Evolutionary conservation across 2,797 vertebrate species (phyloP).

Genomic region (Chelon labrosus): DNA sequence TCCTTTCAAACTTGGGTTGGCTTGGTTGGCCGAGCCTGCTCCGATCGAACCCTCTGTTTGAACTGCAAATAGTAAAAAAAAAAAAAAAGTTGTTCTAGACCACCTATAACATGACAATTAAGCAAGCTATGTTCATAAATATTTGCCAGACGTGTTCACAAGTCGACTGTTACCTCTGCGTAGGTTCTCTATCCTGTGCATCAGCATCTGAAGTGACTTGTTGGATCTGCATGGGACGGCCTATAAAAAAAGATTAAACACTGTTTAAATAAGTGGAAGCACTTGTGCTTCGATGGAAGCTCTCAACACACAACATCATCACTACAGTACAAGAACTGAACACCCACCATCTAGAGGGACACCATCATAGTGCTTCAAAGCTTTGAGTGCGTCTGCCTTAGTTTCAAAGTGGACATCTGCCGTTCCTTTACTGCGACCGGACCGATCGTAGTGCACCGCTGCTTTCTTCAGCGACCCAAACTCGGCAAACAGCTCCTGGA

Average conservation of each 20-base stretch:
- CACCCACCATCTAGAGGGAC: constrained; percentile 92
- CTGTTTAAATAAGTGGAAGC: too few species aligned
- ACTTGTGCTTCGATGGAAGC: background rate
- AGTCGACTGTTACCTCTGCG: constrained; percentile 83
- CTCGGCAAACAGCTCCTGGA: constrained; percentile 92
- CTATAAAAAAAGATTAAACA: constrained; percentile 64
- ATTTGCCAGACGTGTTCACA: too few species aligned
- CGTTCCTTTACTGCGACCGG: constrained; percentile 92
- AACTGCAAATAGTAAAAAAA: constrained; percentile 17
- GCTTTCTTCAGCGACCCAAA: constrained; percentile 92
- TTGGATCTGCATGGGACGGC: constrained; percentile 95
- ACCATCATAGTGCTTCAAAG: constrained; percentile 95
- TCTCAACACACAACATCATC: fast-evolving
- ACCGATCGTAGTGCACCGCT: constrained; percentile 92
- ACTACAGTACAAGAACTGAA: fast-evolving
- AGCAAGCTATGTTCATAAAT: too few species aligned
- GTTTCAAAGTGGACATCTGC: constrained; percentile 93
- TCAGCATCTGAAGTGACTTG: constrained; percentile 89
- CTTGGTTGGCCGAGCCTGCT: constrained; percentile 83
- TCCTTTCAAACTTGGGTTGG: constrained; percentile 80
- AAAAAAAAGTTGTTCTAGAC: background rate
- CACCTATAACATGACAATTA: too few species aligned
- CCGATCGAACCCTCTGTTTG: constrained; percentile 88
- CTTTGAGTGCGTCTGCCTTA: constrained; percentile 91
- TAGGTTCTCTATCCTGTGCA: constrained; percentile 83